Evolutionary conservation across 2,888 invertebrate genomes (phyloP), one percentile per base, ranked within the genome.

Genomic region (Pogonocherus hispidulus): DNA sequence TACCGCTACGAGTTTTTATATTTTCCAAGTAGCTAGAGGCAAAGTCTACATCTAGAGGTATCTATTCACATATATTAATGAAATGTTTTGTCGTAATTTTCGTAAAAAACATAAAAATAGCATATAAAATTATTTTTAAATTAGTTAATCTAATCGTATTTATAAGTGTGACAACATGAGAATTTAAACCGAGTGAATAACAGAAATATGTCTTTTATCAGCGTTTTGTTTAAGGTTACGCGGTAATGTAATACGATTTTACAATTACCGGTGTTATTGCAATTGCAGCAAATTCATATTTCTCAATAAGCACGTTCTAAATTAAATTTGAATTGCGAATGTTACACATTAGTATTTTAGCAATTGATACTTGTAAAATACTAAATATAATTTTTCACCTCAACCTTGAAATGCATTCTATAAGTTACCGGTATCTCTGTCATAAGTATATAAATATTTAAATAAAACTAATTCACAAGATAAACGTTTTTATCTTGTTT

Each of bases 401-500:
- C 16, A 41, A 41, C 41, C 41, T 41, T 41, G 41, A 41, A 32
- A 11, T 32, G 32, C 32, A 41, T 41, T 41, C n/a, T 14, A 41
- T 41, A 41, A 41, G 8, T 32, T 41, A 41, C n/a, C 16, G n/a
- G n/a, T 14, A 52, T 52, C 32, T 52, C 18, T 52, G 14, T 18
- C 18, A 52, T 16, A 52, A 1, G 19, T 18, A 52, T n/a, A 27
- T 16, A 52, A 27, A 16, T 32, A 32, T 32, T 51, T 57, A 57
- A 57, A 57, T 18, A 57, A 57, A 57, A 44, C 22, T 46, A 51
- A 51, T 51, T 23, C 35, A 19, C 41, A 8, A 16, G 57, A 57
- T 57, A 57, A 57, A 44, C 9, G 11, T 2, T 32, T 57, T 57
- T 57, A 57, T 57, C 57, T 35, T 56, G 37, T 20, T 19, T 49